Conservation (phyloP, 2,797 vertebrate species). For the Coregonus sp. region DNA sequence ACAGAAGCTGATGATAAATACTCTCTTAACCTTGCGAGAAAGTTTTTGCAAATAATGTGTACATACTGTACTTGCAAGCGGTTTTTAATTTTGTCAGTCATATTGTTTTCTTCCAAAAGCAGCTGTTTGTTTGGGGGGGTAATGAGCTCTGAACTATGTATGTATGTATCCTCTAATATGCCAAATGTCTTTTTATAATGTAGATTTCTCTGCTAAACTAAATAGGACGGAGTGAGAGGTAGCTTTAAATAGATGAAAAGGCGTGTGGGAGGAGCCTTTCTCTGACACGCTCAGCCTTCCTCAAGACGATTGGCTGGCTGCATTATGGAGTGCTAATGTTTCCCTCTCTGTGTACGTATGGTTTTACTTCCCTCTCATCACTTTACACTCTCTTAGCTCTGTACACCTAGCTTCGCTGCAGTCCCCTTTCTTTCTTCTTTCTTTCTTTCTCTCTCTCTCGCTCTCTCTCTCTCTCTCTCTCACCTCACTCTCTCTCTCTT, state of each 20-base stretch:
- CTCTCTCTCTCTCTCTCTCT: slow-evolving; percentile 22
- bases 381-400: slow-evolving; percentile 31
- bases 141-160: slow-evolving; percentile 89
- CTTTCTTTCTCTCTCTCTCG: slow-evolving; percentile 18
- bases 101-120: slow-evolving; percentile 81
- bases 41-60: slow-evolving; percentile 41
- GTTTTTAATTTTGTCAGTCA: slow-evolving; percentile 42
- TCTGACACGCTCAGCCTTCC: slow-evolving; percentile 73
- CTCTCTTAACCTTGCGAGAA: slow-evolving; percentile 31
- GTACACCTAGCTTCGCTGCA: slow-evolving; percentile 58
- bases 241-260: slow-evolving; percentile 75
- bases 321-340: slow-evolving; percentile 63
- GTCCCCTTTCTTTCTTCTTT: background rate
- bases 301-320: slow-evolving; percentile 67
- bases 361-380: slow-evolving; percentile 28
- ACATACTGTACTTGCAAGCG: slow-evolving; percentile 10
- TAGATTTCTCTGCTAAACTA: slow-evolving; percentile 85
- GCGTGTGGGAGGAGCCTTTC: slow-evolving; percentile 60
- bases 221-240: slow-evolving; percentile 81
- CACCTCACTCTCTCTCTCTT: slow-evolving; percentile 55
- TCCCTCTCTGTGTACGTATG: slow-evolving; percentile 40
- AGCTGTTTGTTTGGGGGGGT: slow-evolving; percentile 72
- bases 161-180: slow-evolving; percentile 81
- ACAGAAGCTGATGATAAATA: slow-evolving; percentile 43
- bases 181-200: slow-evolving; percentile 84